Percentiles rank a stretch among this genome's conserved stretches.
phyloP scores from a whole-genome alignment of 1,140 invertebrate genomes.

The Tenebrio molitor region DNA sequence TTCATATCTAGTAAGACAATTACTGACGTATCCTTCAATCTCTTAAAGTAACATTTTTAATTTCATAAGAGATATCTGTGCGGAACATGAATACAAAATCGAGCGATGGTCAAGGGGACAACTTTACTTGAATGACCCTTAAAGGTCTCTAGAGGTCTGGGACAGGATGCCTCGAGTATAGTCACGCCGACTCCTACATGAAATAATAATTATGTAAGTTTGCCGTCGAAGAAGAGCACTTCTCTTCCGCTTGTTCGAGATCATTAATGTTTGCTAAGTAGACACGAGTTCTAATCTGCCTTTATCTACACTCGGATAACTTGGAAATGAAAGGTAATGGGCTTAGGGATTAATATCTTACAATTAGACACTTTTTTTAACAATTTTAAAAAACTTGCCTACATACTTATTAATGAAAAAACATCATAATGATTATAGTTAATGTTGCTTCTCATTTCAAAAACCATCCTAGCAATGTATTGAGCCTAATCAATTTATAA shows the following conservation, averaged over 20 bases:
- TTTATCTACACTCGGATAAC: slow-evolving; percentile 14
- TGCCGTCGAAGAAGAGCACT: slow-evolving; percentile 50
- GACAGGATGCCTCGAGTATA: slow-evolving; percentile 37
- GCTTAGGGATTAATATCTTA: not conserved
- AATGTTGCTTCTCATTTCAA: too few species aligned
- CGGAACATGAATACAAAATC: slow-evolving; percentile 42
- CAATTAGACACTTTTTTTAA: not conserved
- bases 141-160: slow-evolving; percentile 43
- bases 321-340: slow-evolving; percentile 13
- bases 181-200: slow-evolving; percentile 49
- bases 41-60: slow-evolving; percentile 5
- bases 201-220: slow-evolving; percentile 58
- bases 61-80: not conserved
- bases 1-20: not conserved
- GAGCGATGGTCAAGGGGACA: slow-evolving; percentile 49
- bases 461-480: too few species aligned
- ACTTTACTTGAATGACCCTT: slow-evolving; percentile 51
- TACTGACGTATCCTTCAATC: too few species aligned
- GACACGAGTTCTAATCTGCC: slow-evolving; percentile 36
- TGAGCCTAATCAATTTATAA: too few species aligned
- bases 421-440: too few species aligned
- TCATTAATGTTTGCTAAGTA: slow-evolving; percentile 49
- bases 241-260: slow-evolving; percentile 53
- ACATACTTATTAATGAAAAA: too few species aligned
- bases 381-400: too few species aligned